A percentile compares a stretch with the other conserved stretches of the same genome.
Evolutionary conservation across 2,113 vertebrate species (phyloP).

Genomic region (Pachyramphus minor): DNA sequence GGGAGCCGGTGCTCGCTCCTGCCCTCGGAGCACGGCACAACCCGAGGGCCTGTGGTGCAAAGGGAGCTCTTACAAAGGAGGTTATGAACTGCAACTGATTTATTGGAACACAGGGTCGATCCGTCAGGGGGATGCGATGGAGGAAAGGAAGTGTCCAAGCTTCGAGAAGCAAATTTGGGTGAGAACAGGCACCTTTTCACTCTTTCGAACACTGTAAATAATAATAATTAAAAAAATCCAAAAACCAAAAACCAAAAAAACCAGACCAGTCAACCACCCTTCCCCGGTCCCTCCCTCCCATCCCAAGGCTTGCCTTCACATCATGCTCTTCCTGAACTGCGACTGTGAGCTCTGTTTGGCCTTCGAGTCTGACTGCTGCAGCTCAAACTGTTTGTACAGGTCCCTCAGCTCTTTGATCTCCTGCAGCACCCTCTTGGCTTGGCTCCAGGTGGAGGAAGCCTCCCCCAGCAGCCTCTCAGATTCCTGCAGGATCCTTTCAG

Average conservation of each 20-base stretch:
- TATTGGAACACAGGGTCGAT: neutral
- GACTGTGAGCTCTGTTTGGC: constrained; percentile 68
- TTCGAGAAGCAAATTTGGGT: neutral
- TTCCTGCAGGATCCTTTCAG: constrained; percentile 78
- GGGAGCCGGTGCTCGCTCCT: neutral
- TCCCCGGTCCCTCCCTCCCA: neutral
- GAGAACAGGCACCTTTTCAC: constrained; percentile 51
- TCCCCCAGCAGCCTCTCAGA: constrained; percentile 85
- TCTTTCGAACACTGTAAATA: constrained; percentile 42
- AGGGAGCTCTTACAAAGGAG: constrained; percentile 10
- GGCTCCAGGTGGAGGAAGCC: constrained; percentile 83
- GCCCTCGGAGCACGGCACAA: neutral
- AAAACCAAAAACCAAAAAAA: neutral
- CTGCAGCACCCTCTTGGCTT: constrained; percentile 86
- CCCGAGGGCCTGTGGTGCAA: neutral
- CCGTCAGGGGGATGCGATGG: neutral
- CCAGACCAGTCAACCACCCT: neutral
- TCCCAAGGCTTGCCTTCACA: constrained; percentile 72
- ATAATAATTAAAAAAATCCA: neutral
- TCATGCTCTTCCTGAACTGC: constrained; percentile 82
- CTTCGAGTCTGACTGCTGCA: constrained; percentile 68
- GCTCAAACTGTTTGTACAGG: constrained; percentile 82
- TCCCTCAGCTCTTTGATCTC: constrained; percentile 86
- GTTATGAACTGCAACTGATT: neutral
- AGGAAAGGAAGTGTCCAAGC: neutral